Conservation (phyloP, 1,140 invertebrate species). For the Lordiphosa collinella region DNA sequence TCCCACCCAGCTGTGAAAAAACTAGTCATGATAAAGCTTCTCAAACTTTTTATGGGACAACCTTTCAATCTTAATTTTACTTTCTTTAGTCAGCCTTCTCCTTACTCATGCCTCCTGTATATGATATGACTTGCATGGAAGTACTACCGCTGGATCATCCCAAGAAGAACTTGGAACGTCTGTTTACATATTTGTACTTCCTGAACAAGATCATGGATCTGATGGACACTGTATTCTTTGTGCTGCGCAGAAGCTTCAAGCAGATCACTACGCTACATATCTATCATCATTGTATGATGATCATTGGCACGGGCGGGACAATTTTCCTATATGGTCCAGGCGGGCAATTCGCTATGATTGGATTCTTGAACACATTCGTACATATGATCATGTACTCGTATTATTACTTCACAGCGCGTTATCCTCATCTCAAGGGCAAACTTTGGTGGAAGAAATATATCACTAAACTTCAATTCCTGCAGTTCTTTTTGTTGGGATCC, state of each 20-base stretch:
- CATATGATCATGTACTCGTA: slow-evolving; percentile 1
- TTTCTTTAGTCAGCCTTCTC: neutral
- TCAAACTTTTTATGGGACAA: too few species aligned
- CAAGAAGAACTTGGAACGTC: neutral
- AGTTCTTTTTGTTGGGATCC: neutral
- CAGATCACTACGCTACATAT: slow-evolving; percentile 1
- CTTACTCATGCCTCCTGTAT: neutral
- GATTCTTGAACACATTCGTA: neutral
- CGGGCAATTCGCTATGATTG: neutral
- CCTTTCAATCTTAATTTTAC: too few species aligned
- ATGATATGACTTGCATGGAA: neutral
- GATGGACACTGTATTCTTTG: slow-evolving; percentile 1
- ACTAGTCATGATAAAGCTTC: too few species aligned
- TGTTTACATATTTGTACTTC: neutral
- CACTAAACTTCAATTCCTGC: neutral
- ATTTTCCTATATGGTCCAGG: neutral
- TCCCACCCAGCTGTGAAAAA: too few species aligned
- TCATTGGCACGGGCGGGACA: neutral
- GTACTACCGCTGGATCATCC: neutral
- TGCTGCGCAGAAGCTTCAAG: neutral
- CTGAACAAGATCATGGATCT: slow-evolving; percentile 1
- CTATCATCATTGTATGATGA: slow-evolving; percentile 2
- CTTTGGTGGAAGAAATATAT: slow-evolving; percentile 6
- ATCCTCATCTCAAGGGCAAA: neutral
- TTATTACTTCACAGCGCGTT: neutral